Percentiles rank a stretch among this genome's conserved stretches.
Evolutionary conservation across 1,140 invertebrate species (phyloP).

Genomic region (Cheumatopsyche charites): DNA sequence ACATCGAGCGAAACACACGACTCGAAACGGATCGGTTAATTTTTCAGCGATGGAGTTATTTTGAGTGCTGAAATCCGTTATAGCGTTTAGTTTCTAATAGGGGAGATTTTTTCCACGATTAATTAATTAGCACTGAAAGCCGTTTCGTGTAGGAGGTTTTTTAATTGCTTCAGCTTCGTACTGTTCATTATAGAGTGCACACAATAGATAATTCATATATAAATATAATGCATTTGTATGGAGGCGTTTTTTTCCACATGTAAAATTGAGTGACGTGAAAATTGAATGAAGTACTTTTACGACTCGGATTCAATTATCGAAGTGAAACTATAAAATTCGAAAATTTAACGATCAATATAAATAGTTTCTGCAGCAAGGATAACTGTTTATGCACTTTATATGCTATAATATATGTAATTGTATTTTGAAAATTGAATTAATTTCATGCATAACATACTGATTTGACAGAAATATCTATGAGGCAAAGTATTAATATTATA

Average conservation of each 20-base stretch:
- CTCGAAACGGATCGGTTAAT: neutral
- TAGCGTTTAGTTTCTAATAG: neutral
- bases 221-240: neutral
- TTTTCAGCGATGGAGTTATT: neutral
- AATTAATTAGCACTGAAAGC: constrained; percentile 16
- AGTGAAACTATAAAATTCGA: constrained; percentile 18
- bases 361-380: constrained; percentile 8
- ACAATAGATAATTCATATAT: neutral
- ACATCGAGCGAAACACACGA: neutral
- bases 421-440: neutral
- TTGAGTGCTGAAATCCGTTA: no score
- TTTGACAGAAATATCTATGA: neutral
- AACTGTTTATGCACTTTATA: neutral
- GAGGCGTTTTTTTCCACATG: neutral
- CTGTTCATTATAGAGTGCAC: neutral
- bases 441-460: neutral
- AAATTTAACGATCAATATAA: constrained; percentile 17
- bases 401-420: neutral
- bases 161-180: neutral
- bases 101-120: constrained; percentile 6
- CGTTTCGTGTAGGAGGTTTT: constrained; percentile 4
- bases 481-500: neutral
- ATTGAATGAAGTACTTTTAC: constrained; percentile 24
- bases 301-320: constrained; percentile 28
- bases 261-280: constrained; percentile 12